phyloP scores from a whole-genome alignment of 1,140 invertebrate species.

The Caenorhabditis tropicalis region DNA sequence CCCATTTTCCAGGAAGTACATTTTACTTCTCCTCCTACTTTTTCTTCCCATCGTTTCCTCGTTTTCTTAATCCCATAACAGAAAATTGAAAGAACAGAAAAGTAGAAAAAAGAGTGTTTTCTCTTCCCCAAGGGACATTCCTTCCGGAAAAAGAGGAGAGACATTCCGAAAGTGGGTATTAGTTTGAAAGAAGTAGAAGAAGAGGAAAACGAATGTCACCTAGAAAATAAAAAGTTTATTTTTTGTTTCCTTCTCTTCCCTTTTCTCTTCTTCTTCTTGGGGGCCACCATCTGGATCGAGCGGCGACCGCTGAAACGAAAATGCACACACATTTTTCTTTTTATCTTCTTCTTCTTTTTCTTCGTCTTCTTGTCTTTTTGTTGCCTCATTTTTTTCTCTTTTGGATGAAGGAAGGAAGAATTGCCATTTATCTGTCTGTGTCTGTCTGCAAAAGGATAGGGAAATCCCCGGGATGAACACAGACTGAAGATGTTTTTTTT shows the following conservation, averaged over 20 bases:
- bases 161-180: neutral
- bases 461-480: no score
- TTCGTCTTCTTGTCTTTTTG: no score
- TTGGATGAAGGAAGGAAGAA: no score
- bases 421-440: no score
- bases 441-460: no score
- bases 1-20: neutral
- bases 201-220: neutral
- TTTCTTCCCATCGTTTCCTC: neutral
- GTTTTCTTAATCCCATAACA: neutral
- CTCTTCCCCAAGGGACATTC: neutral
- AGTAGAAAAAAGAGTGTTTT: no score
- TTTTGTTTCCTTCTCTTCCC: neutral
- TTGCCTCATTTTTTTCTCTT: no score
- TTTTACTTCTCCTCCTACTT: neutral
- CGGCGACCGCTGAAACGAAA: neutral
- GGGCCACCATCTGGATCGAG: neutral
- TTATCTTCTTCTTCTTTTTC: neutral
- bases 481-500: no score
- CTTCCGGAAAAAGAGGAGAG: neutral
- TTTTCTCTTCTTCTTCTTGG: neutral
- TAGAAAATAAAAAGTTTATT: neutral
- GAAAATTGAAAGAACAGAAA: neutral
- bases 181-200: neutral
- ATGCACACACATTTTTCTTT: neutral